phyloP scores from a whole-genome alignment of 2,888 invertebrate genomes.

The Chrysotoxum bicinctum region DNA sequence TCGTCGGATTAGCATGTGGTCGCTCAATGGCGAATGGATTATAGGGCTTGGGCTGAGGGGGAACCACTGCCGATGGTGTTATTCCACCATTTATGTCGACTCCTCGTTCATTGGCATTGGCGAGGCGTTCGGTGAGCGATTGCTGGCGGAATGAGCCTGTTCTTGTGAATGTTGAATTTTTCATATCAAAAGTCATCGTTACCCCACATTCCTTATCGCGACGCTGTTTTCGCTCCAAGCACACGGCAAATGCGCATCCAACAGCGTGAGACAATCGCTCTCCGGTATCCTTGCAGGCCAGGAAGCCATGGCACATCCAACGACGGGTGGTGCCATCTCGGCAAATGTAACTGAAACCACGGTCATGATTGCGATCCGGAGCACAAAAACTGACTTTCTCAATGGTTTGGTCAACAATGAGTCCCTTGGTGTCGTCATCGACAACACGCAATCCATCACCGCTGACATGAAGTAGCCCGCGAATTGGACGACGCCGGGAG shows the following conservation, averaged over 20 bases:
- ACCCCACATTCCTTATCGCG: conserved; percentile 98
- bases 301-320: conserved; percentile 99
- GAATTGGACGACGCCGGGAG: conserved; percentile 93
- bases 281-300: conserved; percentile 97
- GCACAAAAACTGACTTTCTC: conserved; percentile 99
- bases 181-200: conserved; percentile 95
- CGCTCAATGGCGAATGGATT: conserved; percentile 97
- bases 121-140: conserved; percentile 89
- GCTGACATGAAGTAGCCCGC: conserved; percentile 93
- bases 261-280: conserved; percentile 99
- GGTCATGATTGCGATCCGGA: conserved; percentile 98
- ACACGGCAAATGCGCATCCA: conserved; percentile 99
- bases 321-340: conserved; percentile 98
- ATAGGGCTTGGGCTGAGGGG: conserved; percentile 85
- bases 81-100: conserved; percentile 77
- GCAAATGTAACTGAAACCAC: conserved; percentile 98
- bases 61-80: conserved; percentile 79
- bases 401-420: conserved; percentile 99
- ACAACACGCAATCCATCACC: conserved; percentile 98
- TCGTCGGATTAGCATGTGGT: conserved; percentile 96
- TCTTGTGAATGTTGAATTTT: conserved; percentile 95
- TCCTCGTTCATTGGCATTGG: conserved; percentile 82
- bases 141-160: conserved; percentile 95
- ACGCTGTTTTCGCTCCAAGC: conserved; percentile 98
- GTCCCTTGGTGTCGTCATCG: conserved; percentile 98